These are phyloP conservation scores for Picathartes gymnocephalus DNA, from an alignment of 2,113 vertebrate genomes.

Conservation along the genomic window DNA sequence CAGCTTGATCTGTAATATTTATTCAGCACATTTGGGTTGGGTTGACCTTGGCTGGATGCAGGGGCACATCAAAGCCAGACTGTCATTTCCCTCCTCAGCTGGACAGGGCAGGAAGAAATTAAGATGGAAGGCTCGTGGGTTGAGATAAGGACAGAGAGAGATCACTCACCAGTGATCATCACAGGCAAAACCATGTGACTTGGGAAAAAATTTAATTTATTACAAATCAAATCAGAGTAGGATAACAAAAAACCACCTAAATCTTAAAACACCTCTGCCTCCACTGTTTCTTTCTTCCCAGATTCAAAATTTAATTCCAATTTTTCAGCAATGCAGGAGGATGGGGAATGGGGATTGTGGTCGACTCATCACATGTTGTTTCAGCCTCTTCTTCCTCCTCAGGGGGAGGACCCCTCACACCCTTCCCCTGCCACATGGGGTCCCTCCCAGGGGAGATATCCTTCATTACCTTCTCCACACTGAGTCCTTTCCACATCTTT, in stretches of 20 bases:
- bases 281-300: fast-evolving
- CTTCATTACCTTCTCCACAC: neutral
- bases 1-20: neutral
- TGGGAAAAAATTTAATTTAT: neutral
- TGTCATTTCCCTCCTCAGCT: neutral
- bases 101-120: neutral
- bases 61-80: neutral
- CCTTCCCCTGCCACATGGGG: fast-evolving
- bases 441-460: neutral
- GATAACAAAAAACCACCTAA: neutral
- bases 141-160: neutral
- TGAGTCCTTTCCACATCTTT: neutral
- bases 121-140: neutral
- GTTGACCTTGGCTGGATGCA: neutral
- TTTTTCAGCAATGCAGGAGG: neutral
- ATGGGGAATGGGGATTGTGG: neutral
- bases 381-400: fast-evolving
- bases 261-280: neutral
- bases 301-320: neutral
- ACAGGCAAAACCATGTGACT: neutral
- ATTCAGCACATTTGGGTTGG: neutral
- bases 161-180: neutral
- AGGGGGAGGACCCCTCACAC: neutral
- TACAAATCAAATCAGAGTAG: neutral
- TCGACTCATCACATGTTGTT: neutral